A percentile compares a stretch with the other conserved stretches of the same genome.
Evolutionary conservation across 2,113 vertebrate species (phyloP).

Genomic region (Thymallus thymallus): DNA sequence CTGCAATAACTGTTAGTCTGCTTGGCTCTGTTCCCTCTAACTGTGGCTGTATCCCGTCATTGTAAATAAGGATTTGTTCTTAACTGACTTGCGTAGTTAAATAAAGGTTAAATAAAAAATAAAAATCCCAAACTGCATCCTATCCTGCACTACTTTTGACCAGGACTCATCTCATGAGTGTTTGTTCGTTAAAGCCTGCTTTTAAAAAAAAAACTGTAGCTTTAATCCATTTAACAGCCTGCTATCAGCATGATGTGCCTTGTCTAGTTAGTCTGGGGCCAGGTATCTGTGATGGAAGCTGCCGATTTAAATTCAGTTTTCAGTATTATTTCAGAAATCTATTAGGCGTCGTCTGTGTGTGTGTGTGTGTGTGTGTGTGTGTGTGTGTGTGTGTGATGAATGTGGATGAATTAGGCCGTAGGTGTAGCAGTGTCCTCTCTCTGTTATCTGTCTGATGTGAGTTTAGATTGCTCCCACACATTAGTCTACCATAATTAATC

Average conservation of each 20-base stretch:
- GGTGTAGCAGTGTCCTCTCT: constrained; percentile 48
- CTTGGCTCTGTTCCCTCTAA: not conserved
- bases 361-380: constrained; percentile 47
- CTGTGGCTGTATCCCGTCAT: no score
- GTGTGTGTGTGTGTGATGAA: constrained; percentile 58
- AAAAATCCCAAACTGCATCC: no score
- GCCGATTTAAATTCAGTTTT: constrained; percentile 35
- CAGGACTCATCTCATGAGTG: not conserved
- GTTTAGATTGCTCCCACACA: constrained; percentile 54
- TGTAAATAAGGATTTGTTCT: no score
- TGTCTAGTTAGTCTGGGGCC: constrained; percentile 3
- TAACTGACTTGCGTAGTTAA: no score
- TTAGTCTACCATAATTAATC: constrained; percentile 58
- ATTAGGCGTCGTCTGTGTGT: constrained; percentile 55
- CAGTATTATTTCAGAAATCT: constrained; percentile 64
- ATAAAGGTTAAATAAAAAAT: no score
- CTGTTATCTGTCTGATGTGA: constrained; percentile 47
- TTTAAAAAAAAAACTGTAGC: not conserved
- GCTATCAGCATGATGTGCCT: not conserved
- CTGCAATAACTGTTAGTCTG: not conserved
- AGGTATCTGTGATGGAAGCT: constrained; percentile 30
- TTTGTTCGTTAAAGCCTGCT: not conserved
- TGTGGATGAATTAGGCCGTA: constrained; percentile 58
- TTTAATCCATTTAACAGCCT: not conserved
- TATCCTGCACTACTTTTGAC: no score